Evolutionary conservation across 1,140 invertebrate species (phyloP).

Genomic region (Brachystomella parvula): DNA sequence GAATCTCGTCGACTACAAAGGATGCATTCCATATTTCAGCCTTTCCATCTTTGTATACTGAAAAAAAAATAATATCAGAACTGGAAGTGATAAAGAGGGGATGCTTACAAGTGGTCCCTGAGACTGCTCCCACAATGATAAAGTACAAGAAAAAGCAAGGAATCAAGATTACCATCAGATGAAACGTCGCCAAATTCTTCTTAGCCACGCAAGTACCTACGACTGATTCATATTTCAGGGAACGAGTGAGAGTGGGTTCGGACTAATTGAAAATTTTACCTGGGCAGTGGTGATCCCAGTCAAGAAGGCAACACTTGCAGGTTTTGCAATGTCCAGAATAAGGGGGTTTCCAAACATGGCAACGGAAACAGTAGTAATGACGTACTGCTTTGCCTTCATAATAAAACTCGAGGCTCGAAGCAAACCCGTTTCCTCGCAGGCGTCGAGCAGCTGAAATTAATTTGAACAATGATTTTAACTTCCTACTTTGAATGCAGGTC

Average conservation of each 20-base stretch:
- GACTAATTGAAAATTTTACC: too few species aligned
- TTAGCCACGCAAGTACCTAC: constrained; percentile 27
- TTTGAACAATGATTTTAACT: neutral
- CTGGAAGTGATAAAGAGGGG: neutral
- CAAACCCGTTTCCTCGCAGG: too few species aligned
- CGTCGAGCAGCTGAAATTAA: too few species aligned
- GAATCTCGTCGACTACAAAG: neutral
- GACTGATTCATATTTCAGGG: too few species aligned
- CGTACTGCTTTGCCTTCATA: too few species aligned
- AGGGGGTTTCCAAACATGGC: too few species aligned
- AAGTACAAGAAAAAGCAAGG: constrained; percentile 14
- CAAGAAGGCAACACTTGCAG: too few species aligned
- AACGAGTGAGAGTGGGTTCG: too few species aligned
- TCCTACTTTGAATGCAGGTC: neutral
- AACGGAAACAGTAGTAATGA: too few species aligned
- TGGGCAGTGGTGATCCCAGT: too few species aligned
- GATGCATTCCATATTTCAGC: neutral
- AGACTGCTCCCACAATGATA: constrained; percentile 1
- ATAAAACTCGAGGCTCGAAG: too few species aligned
- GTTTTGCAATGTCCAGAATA: too few species aligned
- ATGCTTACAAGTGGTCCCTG: constrained; percentile 8
- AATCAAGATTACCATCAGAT: constrained; percentile 24
- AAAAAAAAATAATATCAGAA: neutral
- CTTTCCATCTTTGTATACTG: neutral
- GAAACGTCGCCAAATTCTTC: constrained; percentile 21